Conservation (phyloP, 2,797 vertebrate genomes). For the Knipowitschia caucasica region DNA sequence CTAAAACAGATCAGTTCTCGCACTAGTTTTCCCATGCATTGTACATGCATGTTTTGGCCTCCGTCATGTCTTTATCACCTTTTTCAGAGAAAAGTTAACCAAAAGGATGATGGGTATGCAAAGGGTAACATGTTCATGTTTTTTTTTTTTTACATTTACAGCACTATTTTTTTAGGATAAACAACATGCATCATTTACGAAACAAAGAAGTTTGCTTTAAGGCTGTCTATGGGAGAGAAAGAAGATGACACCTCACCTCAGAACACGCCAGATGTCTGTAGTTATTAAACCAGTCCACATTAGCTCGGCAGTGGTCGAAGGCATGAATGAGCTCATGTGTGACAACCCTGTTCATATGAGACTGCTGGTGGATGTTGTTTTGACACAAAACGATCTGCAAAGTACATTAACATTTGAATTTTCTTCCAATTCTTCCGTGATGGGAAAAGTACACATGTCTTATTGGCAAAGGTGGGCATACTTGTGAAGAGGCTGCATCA, state of each 20-base stretch:
- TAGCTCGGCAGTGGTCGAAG: constrained; percentile 93
- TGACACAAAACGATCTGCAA: constrained; percentile 94
- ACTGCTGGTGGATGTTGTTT: constrained; percentile 91
- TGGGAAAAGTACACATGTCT: background rate
- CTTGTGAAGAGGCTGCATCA: constrained; percentile 89
- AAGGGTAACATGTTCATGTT: no score
- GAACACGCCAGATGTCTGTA: constrained; percentile 91
- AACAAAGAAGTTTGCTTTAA: no score
- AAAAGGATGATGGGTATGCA: no score
- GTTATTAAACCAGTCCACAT: constrained; percentile 93
- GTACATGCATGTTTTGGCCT: no score
- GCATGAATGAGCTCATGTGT: constrained; percentile 94
- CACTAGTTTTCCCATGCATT: no score
- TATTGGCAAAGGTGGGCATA: constrained; percentile 39
- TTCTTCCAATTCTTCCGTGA: background rate
- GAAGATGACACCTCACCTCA: constrained; percentile 78
- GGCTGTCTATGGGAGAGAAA: background rate
- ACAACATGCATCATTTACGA: no score
- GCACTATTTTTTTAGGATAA: no score
- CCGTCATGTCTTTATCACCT: no score
- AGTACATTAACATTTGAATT: background rate
- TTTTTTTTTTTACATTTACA: no score
- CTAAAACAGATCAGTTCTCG: no score
- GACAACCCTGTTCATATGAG: constrained; percentile 92
- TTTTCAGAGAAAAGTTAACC: no score